phyloP scores from a whole-genome alignment of 2,888 invertebrate species.

The Bedellia somnulentella region DNA sequence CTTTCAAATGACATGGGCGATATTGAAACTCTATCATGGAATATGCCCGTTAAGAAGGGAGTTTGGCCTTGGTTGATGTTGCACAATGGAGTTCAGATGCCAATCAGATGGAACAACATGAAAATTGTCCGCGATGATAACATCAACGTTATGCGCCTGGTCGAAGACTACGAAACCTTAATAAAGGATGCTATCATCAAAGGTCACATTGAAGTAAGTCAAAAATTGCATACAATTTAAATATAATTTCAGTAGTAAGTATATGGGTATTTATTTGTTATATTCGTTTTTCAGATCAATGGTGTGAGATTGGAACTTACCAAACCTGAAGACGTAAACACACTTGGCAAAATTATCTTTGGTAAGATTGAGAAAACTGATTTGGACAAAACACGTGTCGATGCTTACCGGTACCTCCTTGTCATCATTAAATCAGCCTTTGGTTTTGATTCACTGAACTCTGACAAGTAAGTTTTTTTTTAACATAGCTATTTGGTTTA shows the following conservation, averaged over 20 bases:
- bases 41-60: constrained; percentile 41
- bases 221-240: no score
- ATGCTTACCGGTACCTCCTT: constrained; percentile 62
- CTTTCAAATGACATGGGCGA: constrained; percentile 48
- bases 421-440: constrained; percentile 53
- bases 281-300: constrained; percentile 25
- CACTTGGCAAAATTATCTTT: constrained; percentile 55
- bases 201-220: constrained; percentile 47
- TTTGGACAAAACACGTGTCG: constrained; percentile 26
- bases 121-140: constrained; percentile 27
- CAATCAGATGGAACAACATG: constrained; percentile 49
- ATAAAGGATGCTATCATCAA: constrained; percentile 61
- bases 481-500: no score
- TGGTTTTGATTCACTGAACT: constrained; percentile 31
- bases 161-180: constrained; percentile 48
- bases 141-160: constrained; percentile 22
- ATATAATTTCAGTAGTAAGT: no score
- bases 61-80: constrained; percentile 61
- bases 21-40: constrained; percentile 43
- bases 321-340: constrained; percentile 51
- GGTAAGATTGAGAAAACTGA: constrained; percentile 40
- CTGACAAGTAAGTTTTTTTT: constrained; percentile 33
- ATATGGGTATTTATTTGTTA: background rate
- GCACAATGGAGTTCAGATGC: constrained; percentile 57
- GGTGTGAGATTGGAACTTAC: constrained; percentile 32